phyloP scores from a whole-genome alignment of 2,797 vertebrate genomes.

The Anolis apletophallus region DNA sequence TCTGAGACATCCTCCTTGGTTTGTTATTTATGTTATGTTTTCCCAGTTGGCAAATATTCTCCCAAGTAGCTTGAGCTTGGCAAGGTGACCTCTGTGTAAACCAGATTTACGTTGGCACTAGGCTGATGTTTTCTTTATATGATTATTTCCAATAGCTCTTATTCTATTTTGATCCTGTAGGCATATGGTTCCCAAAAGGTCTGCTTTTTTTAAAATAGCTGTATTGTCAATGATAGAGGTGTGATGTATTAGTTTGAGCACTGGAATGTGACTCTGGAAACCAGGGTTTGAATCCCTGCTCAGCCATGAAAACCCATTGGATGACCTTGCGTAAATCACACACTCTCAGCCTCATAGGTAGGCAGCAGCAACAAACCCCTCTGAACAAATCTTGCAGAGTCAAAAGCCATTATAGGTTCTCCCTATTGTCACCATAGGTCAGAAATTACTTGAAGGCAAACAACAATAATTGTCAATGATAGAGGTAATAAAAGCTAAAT shows the following conservation, averaged over 20 bases:
- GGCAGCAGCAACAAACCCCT: too few species aligned
- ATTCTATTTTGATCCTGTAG: not conserved
- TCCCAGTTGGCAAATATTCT: not conserved
- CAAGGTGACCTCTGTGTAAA: slow-evolving; percentile 24
- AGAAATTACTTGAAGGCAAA: too few species aligned
- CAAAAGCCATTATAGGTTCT: too few species aligned
- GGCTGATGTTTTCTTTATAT: not conserved
- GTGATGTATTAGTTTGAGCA: too few species aligned
- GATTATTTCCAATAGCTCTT: slow-evolving; percentile 17
- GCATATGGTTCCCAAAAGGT: not conserved
- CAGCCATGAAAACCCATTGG: too few species aligned
- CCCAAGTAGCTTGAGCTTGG: not conserved
- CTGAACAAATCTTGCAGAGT: too few species aligned
- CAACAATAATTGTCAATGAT: too few species aligned
- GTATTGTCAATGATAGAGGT: not conserved
- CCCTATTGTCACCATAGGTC: too few species aligned
- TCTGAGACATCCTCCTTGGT: not conserved
- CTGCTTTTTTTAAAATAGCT: not conserved
- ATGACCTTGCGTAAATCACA: too few species aligned
- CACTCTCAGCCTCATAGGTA: too few species aligned
- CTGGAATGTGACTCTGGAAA: too few species aligned
- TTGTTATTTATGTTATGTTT: not conserved
- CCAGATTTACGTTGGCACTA: not conserved
- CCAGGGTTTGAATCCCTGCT: too few species aligned
- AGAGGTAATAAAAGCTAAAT: not conserved